phyloP scores from a whole-genome alignment of 1,140 invertebrate genomes.

The Riptortus pedestris region DNA sequence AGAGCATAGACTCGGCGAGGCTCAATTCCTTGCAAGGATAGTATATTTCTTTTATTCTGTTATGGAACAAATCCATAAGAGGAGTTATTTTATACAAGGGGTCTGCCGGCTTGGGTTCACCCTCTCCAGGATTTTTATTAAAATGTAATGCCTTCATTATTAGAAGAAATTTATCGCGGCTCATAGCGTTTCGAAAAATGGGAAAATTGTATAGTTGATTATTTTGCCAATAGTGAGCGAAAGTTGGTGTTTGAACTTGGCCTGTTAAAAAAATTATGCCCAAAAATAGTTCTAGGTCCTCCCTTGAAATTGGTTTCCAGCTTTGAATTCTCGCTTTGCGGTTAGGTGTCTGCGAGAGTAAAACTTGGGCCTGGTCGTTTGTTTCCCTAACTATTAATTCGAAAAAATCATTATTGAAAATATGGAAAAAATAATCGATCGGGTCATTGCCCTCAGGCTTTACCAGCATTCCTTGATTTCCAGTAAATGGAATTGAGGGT shows the following conservation, averaged over 20 bases:
- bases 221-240: neutral
- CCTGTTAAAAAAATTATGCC: neutral
- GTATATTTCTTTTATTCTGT: conserved; percentile 11
- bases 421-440: neutral
- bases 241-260: neutral
- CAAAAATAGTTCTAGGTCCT: neutral
- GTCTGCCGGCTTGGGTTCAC: conserved; percentile 5
- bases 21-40: conserved; percentile 29
- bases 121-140: neutral
- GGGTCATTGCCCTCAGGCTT: neutral
- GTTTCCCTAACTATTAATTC: neutral
- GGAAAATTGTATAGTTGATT: neutral
- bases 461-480: neutral
- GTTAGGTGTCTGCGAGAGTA: neutral
- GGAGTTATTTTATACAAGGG: conserved; percentile 22
- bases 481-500: neutral
- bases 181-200: neutral
- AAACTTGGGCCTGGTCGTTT: neutral
- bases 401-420: neutral
- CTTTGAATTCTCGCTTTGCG: neutral
- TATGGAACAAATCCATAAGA: conserved; percentile 1
- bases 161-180: neutral
- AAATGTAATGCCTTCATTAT: neutral
- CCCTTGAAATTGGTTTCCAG: neutral
- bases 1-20: conserved; percentile 32